These are phyloP conservation scores for Progne subis DNA, from an alignment of 2,113 vertebrate genomes.

Conservation along the genomic window DNA sequence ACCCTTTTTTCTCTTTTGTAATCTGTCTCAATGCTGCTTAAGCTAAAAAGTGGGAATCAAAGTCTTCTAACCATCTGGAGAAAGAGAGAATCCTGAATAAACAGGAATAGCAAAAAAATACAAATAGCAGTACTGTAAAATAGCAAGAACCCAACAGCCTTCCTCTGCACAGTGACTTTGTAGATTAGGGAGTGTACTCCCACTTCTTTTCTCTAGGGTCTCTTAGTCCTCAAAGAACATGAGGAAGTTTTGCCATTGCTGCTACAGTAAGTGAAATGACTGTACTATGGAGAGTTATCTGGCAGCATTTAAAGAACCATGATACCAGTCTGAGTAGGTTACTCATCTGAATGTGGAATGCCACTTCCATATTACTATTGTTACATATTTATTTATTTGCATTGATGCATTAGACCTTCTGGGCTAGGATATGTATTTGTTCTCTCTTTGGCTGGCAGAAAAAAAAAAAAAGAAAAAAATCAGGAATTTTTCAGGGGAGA, in stretches of 20 bases:
- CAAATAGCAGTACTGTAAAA: neutral
- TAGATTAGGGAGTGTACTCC: neutral
- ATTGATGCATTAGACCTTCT: neutral
- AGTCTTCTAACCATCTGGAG: neutral
- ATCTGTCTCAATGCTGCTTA: neutral
- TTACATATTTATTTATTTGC: neutral
- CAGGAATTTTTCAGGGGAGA: neutral
- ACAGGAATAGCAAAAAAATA: neutral
- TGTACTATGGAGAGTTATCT: neutral
- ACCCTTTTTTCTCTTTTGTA: neutral
- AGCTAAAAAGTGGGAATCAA: neutral
- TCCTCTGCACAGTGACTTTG: neutral
- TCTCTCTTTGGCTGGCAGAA: neutral
- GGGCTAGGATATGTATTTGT: neutral
- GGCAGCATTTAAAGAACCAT: neutral
- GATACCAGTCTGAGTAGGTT: neutral
- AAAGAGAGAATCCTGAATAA: neutral
- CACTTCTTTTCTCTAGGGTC: neutral
- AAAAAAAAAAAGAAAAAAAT: neutral
- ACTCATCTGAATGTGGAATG: neutral
- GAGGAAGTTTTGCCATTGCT: neutral
- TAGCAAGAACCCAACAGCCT: neutral
- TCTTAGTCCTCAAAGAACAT: neutral
- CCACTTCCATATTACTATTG: neutral
- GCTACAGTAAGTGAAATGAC: neutral